phyloP scores from a whole-genome alignment of 2,113 vertebrate species.

The Colinus virginianus region DNA sequence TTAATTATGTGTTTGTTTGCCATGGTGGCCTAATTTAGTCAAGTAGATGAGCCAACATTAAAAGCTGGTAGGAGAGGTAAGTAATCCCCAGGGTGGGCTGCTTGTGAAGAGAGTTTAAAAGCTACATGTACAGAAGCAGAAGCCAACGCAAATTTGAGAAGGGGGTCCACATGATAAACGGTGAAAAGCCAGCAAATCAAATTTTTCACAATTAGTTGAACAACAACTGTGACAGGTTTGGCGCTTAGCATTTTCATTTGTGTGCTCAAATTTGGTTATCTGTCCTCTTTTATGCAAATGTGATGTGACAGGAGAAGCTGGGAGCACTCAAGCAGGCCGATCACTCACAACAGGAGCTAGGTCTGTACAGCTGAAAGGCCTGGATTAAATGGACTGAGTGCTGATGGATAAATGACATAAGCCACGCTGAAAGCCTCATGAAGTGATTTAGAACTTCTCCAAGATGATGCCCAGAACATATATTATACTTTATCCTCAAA shows the following conservation, averaged over 20 bases:
- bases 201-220: constrained; percentile 99
- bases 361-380: constrained; percentile 79
- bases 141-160: constrained; percentile 81
- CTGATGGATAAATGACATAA: constrained; percentile 85
- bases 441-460: constrained; percentile 85
- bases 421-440: constrained; percentile 79
- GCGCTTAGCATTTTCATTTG: constrained; percentile 88
- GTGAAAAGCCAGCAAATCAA: constrained; percentile 89
- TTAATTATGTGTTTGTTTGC: constrained; percentile 90
- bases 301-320: constrained; percentile 89
- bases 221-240: constrained; percentile 92
- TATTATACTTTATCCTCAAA: constrained; percentile 65
- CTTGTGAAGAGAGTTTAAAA: constrained; percentile 83
- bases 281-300: constrained; percentile 91
- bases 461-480: constrained; percentile 73
- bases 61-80: constrained; percentile 87
- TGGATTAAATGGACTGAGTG: constrained; percentile 83
- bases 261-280: constrained; percentile 98
- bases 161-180: constrained; percentile 88
- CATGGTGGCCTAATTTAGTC: constrained; percentile 86
- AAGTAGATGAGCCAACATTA: constrained; percentile 87
- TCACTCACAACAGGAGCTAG: constrained; percentile 88
- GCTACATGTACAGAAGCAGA: constrained; percentile 77
- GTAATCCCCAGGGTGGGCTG: constrained; percentile 84
- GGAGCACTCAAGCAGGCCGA: constrained; percentile 83